phyloP scores from a whole-genome alignment of 1,140 invertebrate genomes.

The Gyrodactylus salaris region DNA sequence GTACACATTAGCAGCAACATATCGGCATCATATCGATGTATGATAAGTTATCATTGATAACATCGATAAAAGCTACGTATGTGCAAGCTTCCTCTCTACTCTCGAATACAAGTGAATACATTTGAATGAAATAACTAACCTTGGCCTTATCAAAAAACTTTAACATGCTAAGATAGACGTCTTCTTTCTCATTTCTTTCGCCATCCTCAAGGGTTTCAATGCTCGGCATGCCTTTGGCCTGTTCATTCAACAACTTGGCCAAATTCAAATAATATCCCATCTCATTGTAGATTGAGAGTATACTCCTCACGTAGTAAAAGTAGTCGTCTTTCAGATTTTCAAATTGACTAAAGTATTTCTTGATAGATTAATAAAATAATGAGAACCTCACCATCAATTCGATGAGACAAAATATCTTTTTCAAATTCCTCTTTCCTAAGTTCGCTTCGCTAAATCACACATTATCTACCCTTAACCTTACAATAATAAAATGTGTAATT shows the following conservation, averaged over 20 bases:
- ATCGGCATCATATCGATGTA: too few species aligned
- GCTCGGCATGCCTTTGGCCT: neutral
- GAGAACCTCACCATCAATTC: neutral
- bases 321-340: neutral
- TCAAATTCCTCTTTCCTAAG: neutral
- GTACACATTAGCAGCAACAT: too few species aligned
- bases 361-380: neutral
- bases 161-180: neutral
- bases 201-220: neutral
- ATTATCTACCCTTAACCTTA: neutral
- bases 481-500: neutral
- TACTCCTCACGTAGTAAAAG: neutral
- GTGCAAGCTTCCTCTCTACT: too few species aligned
- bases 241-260: neutral
- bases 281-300: neutral
- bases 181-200: neutral
- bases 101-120: too few species aligned
- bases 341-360: neutral
- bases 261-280: neutral
- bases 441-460: neutral
- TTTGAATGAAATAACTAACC: too few species aligned
- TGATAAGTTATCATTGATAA: too few species aligned
- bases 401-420: neutral
- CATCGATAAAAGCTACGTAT: too few species aligned
- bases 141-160: neutral